Evolutionary conservation across 2,113 vertebrate species (phyloP).

Genomic region (Mus spicilegus): DNA sequence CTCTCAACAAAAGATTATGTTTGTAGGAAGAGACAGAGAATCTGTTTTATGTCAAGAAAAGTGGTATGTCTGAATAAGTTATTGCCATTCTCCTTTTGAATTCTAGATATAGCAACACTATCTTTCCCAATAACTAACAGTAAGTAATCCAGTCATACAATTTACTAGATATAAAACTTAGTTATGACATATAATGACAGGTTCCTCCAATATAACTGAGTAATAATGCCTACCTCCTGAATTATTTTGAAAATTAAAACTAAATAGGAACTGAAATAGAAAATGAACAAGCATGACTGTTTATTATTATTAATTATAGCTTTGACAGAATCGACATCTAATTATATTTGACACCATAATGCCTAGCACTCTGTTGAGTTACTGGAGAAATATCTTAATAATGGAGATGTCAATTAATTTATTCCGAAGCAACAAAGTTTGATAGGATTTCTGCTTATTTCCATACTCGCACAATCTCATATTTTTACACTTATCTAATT

Average conservation of each 20-base stretch:
- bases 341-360: slow-evolving; percentile 13
- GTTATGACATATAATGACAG: neutral
- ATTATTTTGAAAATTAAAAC: slow-evolving; percentile 20
- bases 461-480: neutral
- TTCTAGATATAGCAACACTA: neutral
- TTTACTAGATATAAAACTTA: neutral
- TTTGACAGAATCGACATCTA: neutral
- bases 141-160: neutral
- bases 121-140: neutral
- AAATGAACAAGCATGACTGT: neutral
- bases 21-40: neutral
- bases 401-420: slow-evolving; percentile 34
- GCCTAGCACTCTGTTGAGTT: neutral
- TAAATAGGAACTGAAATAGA: neutral
- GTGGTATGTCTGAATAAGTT: neutral
- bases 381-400: neutral
- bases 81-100: neutral
- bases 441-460: slow-evolving; percentile 42
- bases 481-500: slow-evolving; percentile 63
- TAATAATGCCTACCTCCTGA: neutral
- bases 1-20: neutral
- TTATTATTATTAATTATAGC: slow-evolving; percentile 25
- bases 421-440: slow-evolving; percentile 7
- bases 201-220: neutral
- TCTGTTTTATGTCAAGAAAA: neutral